Percentiles rank a stretch among this genome's conserved stretches.
These are phyloP conservation scores for Ditula angustiorana DNA, from an alignment of 2,888 invertebrate genomes.

Conservation along the genomic window DNA sequence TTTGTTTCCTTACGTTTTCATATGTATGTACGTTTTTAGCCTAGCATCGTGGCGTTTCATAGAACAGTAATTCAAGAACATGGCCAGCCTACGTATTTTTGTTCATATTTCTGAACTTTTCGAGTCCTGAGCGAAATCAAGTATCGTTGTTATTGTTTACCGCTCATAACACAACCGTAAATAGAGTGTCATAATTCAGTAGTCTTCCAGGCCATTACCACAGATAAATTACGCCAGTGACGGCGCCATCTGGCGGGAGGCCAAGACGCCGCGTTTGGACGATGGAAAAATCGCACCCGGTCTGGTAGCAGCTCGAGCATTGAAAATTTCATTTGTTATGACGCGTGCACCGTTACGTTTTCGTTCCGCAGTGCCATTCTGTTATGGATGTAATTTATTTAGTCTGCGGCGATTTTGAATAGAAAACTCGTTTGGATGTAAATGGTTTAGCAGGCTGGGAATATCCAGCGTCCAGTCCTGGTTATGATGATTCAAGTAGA, in stretches of 20 bases:
- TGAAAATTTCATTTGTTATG: conserved; percentile 56
- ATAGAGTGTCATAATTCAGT: conserved; percentile 68
- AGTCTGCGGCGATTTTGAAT: conserved; percentile 25
- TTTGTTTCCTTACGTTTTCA: too few relatives aligned
- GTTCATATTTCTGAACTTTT: neutral
- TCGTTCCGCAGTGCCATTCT: conserved; percentile 22
- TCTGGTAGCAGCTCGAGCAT: conserved; percentile 21
- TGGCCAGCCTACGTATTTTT: too few relatives aligned
- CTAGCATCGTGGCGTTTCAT: too few relatives aligned
- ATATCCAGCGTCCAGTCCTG: neutral
- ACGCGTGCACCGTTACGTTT: conserved; percentile 33
- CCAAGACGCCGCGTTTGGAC: conserved; percentile 45
- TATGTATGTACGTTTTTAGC: too few relatives aligned
- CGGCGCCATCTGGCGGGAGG: conserved; percentile 50
- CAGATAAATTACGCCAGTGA: conserved; percentile 61
- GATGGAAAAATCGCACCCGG: conserved; percentile 23
- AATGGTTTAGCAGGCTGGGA: conserved; percentile 5
- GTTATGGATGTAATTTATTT: conserved; percentile 36
- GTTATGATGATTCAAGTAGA: neutral
- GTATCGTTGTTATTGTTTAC: conserved; percentile 37
- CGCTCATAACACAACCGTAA: conserved; percentile 47
- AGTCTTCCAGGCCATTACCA: conserved; percentile 67
- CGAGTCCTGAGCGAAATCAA: neutral
- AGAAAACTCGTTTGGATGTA: conserved; percentile 13
- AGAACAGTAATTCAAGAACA: too few relatives aligned